Conservation (phyloP, 2,797 vertebrate genomes). For the Pangasius sanitwongsei region DNA sequence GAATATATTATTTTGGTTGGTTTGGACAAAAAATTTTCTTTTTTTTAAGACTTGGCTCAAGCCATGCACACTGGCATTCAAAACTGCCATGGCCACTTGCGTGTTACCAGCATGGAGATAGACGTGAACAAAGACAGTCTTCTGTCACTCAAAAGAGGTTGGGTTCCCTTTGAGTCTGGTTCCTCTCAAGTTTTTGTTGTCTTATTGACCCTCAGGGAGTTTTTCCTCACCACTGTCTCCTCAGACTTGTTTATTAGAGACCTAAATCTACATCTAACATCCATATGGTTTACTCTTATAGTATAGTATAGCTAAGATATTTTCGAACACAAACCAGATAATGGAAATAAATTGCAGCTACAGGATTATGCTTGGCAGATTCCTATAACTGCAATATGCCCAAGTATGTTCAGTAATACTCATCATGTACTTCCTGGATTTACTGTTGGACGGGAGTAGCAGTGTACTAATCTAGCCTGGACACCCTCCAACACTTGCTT, state of each 20-base stretch:
- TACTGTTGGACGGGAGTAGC: constrained; percentile 12
- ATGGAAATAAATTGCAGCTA: neutral
- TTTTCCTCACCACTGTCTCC: neutral
- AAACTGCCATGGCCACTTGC: neutral
- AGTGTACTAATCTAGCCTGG: neutral
- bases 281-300: neutral
- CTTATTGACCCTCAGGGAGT: neutral
- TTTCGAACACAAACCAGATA: neutral
- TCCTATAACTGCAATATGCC: neutral
- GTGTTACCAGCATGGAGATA: neutral
- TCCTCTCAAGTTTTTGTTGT: neutral
- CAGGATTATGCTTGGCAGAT: neutral
- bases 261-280: neutral
- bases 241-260: neutral
- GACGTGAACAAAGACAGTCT: neutral
- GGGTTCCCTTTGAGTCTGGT: neutral
- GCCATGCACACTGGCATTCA: neutral
- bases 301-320: neutral
- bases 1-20: neutral
- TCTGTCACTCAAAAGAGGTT: neutral
- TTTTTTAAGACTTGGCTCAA: too few relatives aligned
- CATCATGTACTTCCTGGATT: constrained; percentile 7
- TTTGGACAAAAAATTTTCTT: neutral
- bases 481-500: neutral
- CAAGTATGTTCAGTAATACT: neutral